Base-by-base conservation (phyloP, 1,140 invertebrate species). In the Cyrtorhinus lividipennis region DNA sequence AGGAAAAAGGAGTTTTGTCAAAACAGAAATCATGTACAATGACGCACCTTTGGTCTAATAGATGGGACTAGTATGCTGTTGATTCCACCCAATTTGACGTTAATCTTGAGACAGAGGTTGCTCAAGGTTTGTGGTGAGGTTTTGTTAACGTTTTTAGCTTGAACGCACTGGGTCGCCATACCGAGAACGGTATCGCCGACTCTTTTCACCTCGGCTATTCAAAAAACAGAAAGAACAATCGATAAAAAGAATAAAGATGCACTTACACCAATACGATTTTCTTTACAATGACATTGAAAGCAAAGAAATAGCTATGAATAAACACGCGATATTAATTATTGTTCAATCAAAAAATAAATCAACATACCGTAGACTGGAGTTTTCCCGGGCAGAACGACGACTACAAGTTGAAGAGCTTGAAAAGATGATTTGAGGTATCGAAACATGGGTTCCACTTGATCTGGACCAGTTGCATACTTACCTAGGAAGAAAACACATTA, bases 381-480 rank as follows among this genome's bases (percentile, higher is more conserved):
- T 79, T 99, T 99, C 59, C 97, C 97, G 0, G 97, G 97, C 69
- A 99, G 77, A 58, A 99, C 92, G 2, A 99, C 95, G 27, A 98
- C 95, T 23, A 99, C 95, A 12, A 99, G 80, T 73, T 99, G 97
- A 64, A 99, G 77, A 8, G 93, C 88, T 67, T 87, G 85, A 76
- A 98, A 99, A 46, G 92, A 95, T 44, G 88, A 87, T 75, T 99
- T 99, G 66, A 99, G 80, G 77, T 98, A 99, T 69, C 95, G 86
- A 74, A 99, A 99, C 96, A 99, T 99, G 3, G 97, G 97, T 75
- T 99, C 96, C 61, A 99, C 97, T 77, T 99, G 95, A 79, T 99
- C 96, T 0, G 95, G 94, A 5, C 96, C 96, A 1, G 93, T 97
- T 2, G 97, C 96, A 75, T 99, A 99, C 81, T 99, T 99, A 75